Conservation (phyloP, 2,797 vertebrate genomes). For the Schizopygopsis malacanthus region DNA sequence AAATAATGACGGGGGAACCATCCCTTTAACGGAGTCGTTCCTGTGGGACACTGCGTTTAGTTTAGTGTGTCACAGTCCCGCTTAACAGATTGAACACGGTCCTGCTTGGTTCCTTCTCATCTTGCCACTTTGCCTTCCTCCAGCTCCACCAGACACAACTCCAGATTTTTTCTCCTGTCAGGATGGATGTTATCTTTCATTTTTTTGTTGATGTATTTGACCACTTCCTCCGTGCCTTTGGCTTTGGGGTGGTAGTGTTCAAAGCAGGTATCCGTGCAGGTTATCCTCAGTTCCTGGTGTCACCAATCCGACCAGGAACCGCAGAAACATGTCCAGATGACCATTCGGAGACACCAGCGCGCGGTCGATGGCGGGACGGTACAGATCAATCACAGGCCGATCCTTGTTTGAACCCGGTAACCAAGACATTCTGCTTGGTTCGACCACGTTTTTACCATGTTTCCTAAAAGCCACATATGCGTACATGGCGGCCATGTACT, state of each 20-base stretch:
- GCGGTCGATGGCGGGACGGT: constrained; percentile 60
- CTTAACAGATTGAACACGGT: neutral
- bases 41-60: neutral
- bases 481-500: constrained; percentile 78
- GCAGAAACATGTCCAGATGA: constrained; percentile 74
- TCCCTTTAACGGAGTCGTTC: neutral
- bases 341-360: constrained; percentile 57
- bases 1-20: neutral
- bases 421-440: constrained; percentile 1
- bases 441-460: constrained; percentile 69
- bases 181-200: neutral
- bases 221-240: constrained; percentile 52
- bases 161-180: constrained; percentile 65
- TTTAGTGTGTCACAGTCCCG: constrained; percentile 9
- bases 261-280: constrained; percentile 64
- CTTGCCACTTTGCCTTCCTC: constrained; percentile 44
- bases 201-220: constrained; percentile 60
- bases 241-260: constrained; percentile 48
- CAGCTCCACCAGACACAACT: constrained; percentile 71
- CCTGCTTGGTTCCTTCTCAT: neutral
- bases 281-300: constrained; percentile 58
- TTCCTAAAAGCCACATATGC: constrained; percentile 66
- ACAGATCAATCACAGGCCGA: constrained; percentile 57
- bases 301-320: constrained; percentile 76
- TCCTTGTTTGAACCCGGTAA: constrained; percentile 20